Percentiles rank a stretch among this genome's conserved stretches.
Evolutionary conservation across 2,888 invertebrate species (phyloP).

Genomic region (Hirudinaria manillensis): DNA sequence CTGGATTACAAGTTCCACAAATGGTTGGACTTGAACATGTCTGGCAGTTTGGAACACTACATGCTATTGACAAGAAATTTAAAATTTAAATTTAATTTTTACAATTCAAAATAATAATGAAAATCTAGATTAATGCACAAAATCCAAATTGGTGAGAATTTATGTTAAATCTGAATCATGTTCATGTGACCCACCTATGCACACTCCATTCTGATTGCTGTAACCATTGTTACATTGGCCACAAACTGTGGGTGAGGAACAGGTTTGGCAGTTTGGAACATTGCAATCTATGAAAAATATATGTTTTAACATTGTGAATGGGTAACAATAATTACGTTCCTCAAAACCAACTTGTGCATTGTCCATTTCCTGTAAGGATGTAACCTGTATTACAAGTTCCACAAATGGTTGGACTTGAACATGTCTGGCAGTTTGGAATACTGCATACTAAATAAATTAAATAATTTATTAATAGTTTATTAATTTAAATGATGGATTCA

Average conservation of each 20-base stretch:
- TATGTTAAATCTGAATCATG: too few species aligned
- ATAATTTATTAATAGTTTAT: too few species aligned
- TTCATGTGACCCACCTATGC: neutral
- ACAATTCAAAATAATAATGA: neutral
- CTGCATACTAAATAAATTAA: slow-evolving; percentile 2
- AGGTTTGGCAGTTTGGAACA: slow-evolving; percentile 7
- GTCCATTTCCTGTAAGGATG: neutral
- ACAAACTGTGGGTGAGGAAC: slow-evolving; percentile 10
- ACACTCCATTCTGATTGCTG: too few species aligned
- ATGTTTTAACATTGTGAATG: neutral
- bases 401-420: neutral
- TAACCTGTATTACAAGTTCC: neutral
- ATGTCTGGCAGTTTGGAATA: neutral
- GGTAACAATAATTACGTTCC: too few species aligned
- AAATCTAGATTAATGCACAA: too few species aligned
- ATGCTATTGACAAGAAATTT: neutral
- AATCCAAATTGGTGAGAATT: too few species aligned
- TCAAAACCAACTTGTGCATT: neutral
- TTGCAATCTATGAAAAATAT: neutral
- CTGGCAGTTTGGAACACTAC: slow-evolving; percentile 2
- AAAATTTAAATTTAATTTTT: neutral
- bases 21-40: neutral
- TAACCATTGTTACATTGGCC: neutral
- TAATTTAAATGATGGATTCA: too few species aligned
- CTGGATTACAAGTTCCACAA: neutral